phyloP scores from a whole-genome alignment of 2,113 vertebrate genomes.

The Coregonus clupeaformis region DNA sequence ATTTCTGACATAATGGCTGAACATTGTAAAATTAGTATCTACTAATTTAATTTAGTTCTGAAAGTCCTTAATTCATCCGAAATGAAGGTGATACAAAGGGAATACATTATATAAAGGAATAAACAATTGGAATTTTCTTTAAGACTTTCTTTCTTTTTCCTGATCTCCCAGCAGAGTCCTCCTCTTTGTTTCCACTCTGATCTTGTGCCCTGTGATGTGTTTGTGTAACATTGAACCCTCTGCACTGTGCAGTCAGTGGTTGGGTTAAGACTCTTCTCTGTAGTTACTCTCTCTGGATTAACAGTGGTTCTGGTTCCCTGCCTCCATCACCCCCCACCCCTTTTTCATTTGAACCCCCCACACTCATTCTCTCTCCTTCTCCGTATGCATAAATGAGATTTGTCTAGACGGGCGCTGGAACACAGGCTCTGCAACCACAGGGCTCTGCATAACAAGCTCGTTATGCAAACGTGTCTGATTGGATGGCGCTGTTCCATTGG shows the following conservation, averaged over 20 bases:
- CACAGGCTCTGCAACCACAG: slow-evolving; percentile 71
- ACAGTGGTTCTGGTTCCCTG: slow-evolving; percentile 53
- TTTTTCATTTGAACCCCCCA: neutral
- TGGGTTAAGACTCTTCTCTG: neutral
- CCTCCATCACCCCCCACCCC: slow-evolving; percentile 45
- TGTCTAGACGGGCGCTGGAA: slow-evolving; percentile 77
- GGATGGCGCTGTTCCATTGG: slow-evolving; percentile 75
- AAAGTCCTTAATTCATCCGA: neutral
- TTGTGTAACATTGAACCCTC: neutral
- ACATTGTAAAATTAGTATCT: no score
- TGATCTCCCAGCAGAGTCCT: no score
- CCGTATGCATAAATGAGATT: slow-evolving; percentile 76
- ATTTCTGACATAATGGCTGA: no score
- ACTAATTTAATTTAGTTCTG: no score
- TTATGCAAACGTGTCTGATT: slow-evolving; percentile 82
- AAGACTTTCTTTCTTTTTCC: neutral
- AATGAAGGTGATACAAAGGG: no score
- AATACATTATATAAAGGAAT: no score
- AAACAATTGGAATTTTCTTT: no score
- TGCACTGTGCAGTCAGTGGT: neutral
- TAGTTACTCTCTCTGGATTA: slow-evolving; percentile 6
- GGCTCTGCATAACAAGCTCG: slow-evolving; percentile 78
- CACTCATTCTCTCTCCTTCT: slow-evolving; percentile 38
- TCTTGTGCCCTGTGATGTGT: neutral
- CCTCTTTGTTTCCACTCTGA: no score